Percentiles rank a stretch among this genome's conserved stretches.
These are phyloP conservation scores for Poecilia latipinna DNA, from an alignment of 2,113 vertebrate genomes.

Conservation along the genomic window DNA sequence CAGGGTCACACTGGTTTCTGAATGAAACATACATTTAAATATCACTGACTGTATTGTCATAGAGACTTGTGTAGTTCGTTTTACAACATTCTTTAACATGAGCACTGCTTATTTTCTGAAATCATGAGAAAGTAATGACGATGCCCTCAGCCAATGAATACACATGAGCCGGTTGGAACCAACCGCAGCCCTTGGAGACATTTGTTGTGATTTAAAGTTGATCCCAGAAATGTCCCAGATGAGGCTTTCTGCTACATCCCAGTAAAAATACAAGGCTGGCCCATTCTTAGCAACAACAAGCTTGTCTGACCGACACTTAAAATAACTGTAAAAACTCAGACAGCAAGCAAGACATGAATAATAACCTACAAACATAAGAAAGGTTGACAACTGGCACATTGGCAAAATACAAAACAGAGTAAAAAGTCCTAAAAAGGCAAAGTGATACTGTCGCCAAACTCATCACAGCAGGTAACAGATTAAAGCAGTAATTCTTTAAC, in stretches of 20 bases:
- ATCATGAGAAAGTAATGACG: neutral
- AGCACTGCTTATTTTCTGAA: neutral
- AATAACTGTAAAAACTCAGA: neutral
- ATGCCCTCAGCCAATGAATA: neutral
- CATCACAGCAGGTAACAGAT: neutral
- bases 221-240: neutral
- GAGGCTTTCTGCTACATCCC: neutral
- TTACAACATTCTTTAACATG: no score
- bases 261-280: neutral
- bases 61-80: no score
- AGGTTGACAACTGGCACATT: no score
- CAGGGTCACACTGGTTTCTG: no score
- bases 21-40: no score
- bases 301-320: neutral
- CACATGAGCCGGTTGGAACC: neutral
- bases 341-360: neutral
- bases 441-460: neutral
- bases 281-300: neutral
- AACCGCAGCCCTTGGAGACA: neutral
- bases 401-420: no score
- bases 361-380: neutral
- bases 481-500: neutral
- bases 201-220: neutral
- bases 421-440: neutral
- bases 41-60: no score